Evolutionary conservation across 2,113 vertebrate species (phyloP).

Genomic region (Eublepharis macularius): DNA sequence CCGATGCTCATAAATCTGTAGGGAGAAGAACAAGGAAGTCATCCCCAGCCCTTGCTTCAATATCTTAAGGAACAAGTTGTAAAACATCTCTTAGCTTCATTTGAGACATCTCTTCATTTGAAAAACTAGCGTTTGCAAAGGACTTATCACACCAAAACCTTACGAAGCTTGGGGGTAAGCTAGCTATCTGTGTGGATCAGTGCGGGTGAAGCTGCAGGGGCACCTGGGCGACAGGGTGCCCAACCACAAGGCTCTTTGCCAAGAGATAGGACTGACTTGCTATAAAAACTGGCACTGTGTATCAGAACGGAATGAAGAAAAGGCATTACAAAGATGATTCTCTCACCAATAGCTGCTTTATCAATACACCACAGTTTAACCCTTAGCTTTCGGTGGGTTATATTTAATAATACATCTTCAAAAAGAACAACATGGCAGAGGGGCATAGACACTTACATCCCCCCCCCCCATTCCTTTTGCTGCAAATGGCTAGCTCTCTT

Average conservation of each 20-base stretch:
- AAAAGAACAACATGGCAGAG: not conserved
- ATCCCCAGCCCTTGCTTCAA: not conserved
- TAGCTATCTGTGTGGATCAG: not conserved
- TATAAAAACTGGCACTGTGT: not conserved
- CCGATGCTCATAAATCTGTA: slow-evolving; percentile 86
- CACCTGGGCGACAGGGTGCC: not conserved
- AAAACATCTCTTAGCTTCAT: not conserved
- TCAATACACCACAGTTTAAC: not conserved
- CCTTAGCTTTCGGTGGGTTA: not conserved
- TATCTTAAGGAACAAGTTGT: not conserved
- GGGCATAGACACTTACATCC: not conserved
- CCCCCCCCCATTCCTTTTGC: no score
- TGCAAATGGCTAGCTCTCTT: no score
- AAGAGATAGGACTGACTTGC: no score
- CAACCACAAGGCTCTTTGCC: not conserved
- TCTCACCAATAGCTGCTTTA: not conserved
- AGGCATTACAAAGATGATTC: not conserved
- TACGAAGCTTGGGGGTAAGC: not conserved
- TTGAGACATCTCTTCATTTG: no score
- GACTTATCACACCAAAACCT: not conserved
- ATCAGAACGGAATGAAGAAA: not conserved
- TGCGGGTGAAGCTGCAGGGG: not conserved
- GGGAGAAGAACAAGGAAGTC: not conserved
- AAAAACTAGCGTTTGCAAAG: not conserved
- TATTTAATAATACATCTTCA: no score